These are phyloP conservation scores for Poeciliopsis turneri DNA, from an alignment of 2,797 vertebrate species.

Conservation along the genomic window DNA sequence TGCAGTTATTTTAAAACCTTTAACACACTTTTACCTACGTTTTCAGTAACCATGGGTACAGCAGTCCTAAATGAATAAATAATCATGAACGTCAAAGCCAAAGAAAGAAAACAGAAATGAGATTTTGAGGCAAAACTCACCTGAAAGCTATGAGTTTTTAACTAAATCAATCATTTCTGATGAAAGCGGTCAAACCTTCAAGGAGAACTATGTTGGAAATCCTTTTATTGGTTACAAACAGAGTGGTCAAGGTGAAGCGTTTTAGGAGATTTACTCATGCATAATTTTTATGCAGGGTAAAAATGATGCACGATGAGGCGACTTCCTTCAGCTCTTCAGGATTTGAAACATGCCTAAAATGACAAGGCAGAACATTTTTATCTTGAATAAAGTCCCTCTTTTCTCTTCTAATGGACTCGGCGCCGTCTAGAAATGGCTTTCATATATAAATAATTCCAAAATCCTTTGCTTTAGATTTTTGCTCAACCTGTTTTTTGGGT, in stretches of 20 bases:
- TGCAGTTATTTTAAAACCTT: not conserved
- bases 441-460: conserved; percentile 74
- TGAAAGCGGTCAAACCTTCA: not conserved
- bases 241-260: not conserved
- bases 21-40: not conserved
- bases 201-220: not conserved
- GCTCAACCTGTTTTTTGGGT: conserved; percentile 26
- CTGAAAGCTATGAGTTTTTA: not conserved
- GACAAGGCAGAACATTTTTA: conserved; percentile 20
- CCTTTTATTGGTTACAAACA: not conserved
- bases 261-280: not conserved
- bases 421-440: conserved; percentile 62
- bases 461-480: conserved; percentile 45
- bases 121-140: not conserved
- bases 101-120: not conserved
- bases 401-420: conserved; percentile 46
- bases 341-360: conserved; percentile 1
- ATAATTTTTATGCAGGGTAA: not conserved
- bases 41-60: not conserved
- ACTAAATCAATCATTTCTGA: not conserved
- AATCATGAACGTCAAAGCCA: not conserved
- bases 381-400: conserved; percentile 71
- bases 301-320: not conserved
- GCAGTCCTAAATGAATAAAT: not conserved
- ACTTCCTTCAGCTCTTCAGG: conserved; percentile 5